Evolutionary conservation across 2,888 invertebrate species (phyloP).

Genomic region (Acleris sparsana): DNA sequence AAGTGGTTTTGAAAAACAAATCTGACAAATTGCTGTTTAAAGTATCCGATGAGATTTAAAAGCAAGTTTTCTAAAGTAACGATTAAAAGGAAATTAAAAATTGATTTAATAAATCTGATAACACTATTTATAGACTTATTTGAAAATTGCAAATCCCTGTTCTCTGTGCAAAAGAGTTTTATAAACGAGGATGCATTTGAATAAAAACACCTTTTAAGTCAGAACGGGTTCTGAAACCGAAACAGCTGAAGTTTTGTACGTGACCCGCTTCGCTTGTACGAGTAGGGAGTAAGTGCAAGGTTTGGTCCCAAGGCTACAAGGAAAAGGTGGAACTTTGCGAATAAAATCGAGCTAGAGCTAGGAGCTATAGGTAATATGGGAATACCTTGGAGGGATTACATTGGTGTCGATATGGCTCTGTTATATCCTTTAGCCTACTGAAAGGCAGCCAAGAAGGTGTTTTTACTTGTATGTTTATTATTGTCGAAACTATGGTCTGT

Average conservation of each 20-base stretch:
- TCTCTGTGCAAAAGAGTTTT: no score
- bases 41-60: not conserved
- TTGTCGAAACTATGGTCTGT: no score
- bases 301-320: slow-evolving; percentile 45
- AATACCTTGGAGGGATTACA: not conserved
- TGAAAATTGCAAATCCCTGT: no score
- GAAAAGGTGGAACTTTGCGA: slow-evolving; percentile 62
- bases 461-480: no score
- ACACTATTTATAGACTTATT: no score
- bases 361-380: slow-evolving; percentile 20
- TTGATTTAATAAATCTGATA: no score
- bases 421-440: not conserved
- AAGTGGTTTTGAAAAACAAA: not conserved
- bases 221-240: slow-evolving; percentile 15
- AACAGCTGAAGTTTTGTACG: slow-evolving; percentile 26
- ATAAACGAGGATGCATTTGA: not conserved
- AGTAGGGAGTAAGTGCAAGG: slow-evolving; percentile 21
- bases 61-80: not conserved
- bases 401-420: not conserved
- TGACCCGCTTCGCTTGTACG: slow-evolving; percentile 11
- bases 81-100: not conserved
- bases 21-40: slow-evolving; percentile 1
- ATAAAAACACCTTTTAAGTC: slow-evolving; percentile 5
- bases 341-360: slow-evolving; percentile 39
- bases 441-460: no score